Evolutionary conservation across 2,888 invertebrate species (phyloP).

Genomic region (Masnerella sp.): DNA sequence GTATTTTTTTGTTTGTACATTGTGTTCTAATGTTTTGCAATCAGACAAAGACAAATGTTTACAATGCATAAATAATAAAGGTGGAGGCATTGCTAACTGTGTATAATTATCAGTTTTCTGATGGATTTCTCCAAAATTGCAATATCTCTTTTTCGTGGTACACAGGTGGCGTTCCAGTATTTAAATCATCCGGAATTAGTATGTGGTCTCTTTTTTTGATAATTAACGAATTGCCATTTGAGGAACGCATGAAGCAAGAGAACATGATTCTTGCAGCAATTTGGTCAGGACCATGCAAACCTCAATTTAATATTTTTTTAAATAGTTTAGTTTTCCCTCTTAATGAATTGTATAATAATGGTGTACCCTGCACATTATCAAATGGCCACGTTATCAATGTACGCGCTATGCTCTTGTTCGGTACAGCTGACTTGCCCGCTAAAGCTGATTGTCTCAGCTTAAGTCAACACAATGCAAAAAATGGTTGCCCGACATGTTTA

Average conservation of each 20-base stretch:
- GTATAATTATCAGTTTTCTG: too few relatives aligned
- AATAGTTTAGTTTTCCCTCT: constrained; percentile 1
- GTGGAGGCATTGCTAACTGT: too few relatives aligned
- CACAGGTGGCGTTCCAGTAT: constrained; percentile 51
- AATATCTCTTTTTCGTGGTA: constrained; percentile 54
- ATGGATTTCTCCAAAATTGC: too few relatives aligned
- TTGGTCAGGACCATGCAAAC: constrained; percentile 24
- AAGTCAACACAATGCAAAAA: constrained; percentile 14
- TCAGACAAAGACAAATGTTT: too few relatives aligned
- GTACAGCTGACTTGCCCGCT: constrained; percentile 8
- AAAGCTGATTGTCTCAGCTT: constrained; percentile 30
- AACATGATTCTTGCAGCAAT: constrained; percentile 27
- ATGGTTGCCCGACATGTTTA: constrained; percentile 29
- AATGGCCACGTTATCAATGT: constrained; percentile 14
- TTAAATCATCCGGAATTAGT: constrained; percentile 29
- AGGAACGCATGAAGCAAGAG: constrained; percentile 28
- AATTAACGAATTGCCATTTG: constrained; percentile 25
- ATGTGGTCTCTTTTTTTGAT: constrained; percentile 35
- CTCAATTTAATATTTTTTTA: constrained; percentile 28
- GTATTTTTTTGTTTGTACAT: too few relatives aligned
- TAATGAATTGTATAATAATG: neutral
- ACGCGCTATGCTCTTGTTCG: constrained; percentile 23
- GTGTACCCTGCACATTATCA: neutral
- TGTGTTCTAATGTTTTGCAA: too few relatives aligned
- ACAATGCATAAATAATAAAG: too few relatives aligned